Conservation (phyloP, 2,797 vertebrate species). For the Oophaga sylvatica region DNA sequence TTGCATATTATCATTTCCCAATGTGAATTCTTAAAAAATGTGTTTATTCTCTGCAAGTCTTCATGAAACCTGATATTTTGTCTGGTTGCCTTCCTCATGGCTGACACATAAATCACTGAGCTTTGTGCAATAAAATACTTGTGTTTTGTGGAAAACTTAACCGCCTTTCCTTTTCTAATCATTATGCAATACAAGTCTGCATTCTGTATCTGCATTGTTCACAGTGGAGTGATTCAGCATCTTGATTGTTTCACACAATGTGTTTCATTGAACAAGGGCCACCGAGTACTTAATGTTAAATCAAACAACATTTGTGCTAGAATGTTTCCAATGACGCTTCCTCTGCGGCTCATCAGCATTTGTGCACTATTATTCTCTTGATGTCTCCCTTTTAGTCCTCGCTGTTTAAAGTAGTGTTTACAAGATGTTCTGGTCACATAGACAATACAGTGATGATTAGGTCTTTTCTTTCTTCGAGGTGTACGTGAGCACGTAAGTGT, state of each 20-base stretch:
- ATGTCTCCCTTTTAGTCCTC: slow-evolving; percentile 29
- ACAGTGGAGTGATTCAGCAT: slow-evolving; percentile 53
- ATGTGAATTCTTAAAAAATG: slow-evolving; percentile 31
- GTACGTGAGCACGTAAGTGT: slow-evolving; percentile 33
- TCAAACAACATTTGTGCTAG: slow-evolving; percentile 51
- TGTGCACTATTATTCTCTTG: slow-evolving; percentile 38
- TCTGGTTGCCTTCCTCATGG: slow-evolving; percentile 41
- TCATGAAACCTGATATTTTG: slow-evolving; percentile 40
- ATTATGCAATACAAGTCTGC: slow-evolving; percentile 58
- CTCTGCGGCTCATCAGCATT: slow-evolving; percentile 50
- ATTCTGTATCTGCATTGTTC: slow-evolving; percentile 47
- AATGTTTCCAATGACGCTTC: slow-evolving; percentile 45
- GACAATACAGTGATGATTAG: slow-evolving; percentile 43
- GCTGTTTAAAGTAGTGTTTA: slow-evolving; percentile 52
- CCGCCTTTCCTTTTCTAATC: slow-evolving; percentile 55
- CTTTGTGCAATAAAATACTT: slow-evolving; percentile 55
- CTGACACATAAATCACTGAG: slow-evolving; percentile 47
- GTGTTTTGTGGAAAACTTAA: slow-evolving; percentile 49
- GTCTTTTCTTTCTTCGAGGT: slow-evolving; percentile 4
- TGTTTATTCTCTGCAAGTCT: slow-evolving; percentile 18
- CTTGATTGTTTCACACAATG: slow-evolving; percentile 51
- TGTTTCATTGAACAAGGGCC: slow-evolving; percentile 38
- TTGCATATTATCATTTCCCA: slow-evolving; percentile 48
- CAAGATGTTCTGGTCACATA: slow-evolving; percentile 33
- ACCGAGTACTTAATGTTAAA: slow-evolving; percentile 33